Evolutionary conservation across 2,797 vertebrate species (phyloP), one percentile per base, ranked within the genome.

Genomic region (Spinibarbus caldwelli): DNA sequence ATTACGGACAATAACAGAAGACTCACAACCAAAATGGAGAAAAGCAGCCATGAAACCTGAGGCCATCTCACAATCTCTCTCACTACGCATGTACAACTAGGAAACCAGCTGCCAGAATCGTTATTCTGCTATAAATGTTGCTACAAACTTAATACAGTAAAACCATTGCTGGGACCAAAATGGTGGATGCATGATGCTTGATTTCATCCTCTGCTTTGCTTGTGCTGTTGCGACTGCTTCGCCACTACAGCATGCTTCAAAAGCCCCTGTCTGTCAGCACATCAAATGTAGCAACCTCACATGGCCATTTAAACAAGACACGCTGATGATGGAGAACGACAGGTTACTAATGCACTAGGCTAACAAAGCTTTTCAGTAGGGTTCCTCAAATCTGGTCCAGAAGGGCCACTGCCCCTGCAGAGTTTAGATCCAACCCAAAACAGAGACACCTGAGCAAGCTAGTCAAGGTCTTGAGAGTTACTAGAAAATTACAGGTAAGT

Each of bases 151-250:
- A 41, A 77, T 78, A 71, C 86, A 84, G 81, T 86, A 85, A 84
- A 82, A 86, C 52, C 80, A 68, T 83, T 79, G 31, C 71, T 73
- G 73, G 79, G 87, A 87, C 80, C 88, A 90, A 89, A 89, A 90
- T 90, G 89, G 89, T 75, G 88, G 86, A 87, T 86, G 80, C 77
- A 34, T 67, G 23, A 62, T 68, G 68, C 41, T 79, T 38, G 41
- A 80, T 45, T 34, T 80, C 67, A 59, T 86, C 81, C 52, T 81
- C 67, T 75, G 36, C 79, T 49, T 57, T 66, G 76, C n/a, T 70
- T 12, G n/a, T 73, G 41, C n/a, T 38, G 54, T 15, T 76, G 71
- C 38, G 23, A 75, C 41, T 38, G 34, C 41, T 73, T 71, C 26
- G 2, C 29, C 34, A 54, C 41, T 73, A 34, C 26, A 64, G 57